Percentiles rank a stretch among this genome's conserved stretches.
Evolutionary conservation across 2,888 invertebrate genomes (phyloP).

Genomic region (Plutella xylostella): DNA sequence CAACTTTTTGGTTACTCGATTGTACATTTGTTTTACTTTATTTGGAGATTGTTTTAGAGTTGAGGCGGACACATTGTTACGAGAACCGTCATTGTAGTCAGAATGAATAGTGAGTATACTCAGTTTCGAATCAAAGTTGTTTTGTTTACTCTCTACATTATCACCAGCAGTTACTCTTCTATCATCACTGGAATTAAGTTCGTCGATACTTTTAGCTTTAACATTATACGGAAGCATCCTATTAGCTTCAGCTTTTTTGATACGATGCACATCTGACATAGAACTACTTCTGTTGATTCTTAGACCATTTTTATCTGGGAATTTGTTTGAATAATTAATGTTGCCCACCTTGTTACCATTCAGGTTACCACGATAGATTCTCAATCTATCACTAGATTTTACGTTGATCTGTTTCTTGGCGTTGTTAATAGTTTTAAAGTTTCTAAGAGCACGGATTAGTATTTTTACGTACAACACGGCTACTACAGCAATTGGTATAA

Average conservation of each 20-base stretch:
- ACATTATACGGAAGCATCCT: constrained; percentile 12
- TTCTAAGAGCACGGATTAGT: constrained; percentile 67
- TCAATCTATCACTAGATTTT: constrained; percentile 29
- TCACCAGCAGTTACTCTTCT: too few species aligned
- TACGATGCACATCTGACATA: constrained; percentile 20
- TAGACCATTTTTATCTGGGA: constrained; percentile 17
- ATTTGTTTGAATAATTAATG: constrained; percentile 21
- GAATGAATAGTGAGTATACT: constrained; percentile 41
- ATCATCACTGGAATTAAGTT: constrained; percentile 29
- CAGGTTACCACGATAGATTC: constrained; percentile 39
- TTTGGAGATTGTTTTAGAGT: constrained; percentile 13
- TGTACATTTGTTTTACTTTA: constrained; percentile 2
- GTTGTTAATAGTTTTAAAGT: constrained; percentile 36
- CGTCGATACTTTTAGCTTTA: constrained; percentile 41
- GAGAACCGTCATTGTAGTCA: constrained; percentile 21
- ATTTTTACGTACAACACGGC: constrained; percentile 69
- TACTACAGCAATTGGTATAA: constrained; percentile 57
- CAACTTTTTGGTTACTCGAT: too few species aligned
- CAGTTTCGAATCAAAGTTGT: constrained; percentile 26
- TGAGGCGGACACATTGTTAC: constrained; percentile 14
- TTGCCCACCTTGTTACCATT: constrained; percentile 17
- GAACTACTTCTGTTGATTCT: constrained; percentile 38
- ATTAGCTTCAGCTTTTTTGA: constrained; percentile 11
- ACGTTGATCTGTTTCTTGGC: constrained; percentile 29
- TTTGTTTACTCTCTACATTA: constrained; percentile 21